Percentiles rank a stretch among this genome's conserved stretches.
Conservation (phyloP, 2,113 vertebrate genomes). For the Tringa solitaria region DNA sequence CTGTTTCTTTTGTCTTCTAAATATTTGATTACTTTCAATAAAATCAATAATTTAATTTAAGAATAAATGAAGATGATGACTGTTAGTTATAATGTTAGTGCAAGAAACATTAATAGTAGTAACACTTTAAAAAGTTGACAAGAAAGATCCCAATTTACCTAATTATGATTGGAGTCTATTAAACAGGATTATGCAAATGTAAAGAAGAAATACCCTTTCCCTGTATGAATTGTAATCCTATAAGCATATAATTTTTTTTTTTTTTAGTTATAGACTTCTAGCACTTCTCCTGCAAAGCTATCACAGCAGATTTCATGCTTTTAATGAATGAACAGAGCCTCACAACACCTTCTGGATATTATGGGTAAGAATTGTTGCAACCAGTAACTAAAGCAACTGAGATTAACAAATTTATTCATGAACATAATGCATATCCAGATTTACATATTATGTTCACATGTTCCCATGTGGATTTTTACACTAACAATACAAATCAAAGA, state of each 20-base stretch:
- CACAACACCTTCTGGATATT: slow-evolving; percentile 19
- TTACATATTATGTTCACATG: not conserved
- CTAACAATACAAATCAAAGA: not conserved
- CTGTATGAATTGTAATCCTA: not conserved
- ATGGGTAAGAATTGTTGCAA: not conserved
- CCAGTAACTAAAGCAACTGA: not conserved
- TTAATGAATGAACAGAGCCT: slow-evolving; percentile 33
- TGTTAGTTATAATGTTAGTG: not conserved
- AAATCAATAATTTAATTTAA: not conserved
- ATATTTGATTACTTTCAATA: not conserved
- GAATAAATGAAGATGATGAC: not conserved
- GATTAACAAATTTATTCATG: not conserved
- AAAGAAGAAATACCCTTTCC: not conserved
- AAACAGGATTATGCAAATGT: not conserved
- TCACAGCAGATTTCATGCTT: slow-evolving; percentile 33
- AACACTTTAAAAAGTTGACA: not conserved
- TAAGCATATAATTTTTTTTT: not conserved
- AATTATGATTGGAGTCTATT: not conserved
- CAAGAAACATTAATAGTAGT: not conserved
- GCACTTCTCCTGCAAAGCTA: not conserved
- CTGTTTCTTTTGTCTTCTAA: not conserved
- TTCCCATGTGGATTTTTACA: not conserved
- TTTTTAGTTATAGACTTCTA: not conserved
- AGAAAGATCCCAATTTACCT: not conserved
- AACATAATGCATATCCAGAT: not conserved